These are phyloP conservation scores for Hybognathus amarus DNA, from an alignment of 2,797 vertebrate genomes.

Conservation along the genomic window DNA sequence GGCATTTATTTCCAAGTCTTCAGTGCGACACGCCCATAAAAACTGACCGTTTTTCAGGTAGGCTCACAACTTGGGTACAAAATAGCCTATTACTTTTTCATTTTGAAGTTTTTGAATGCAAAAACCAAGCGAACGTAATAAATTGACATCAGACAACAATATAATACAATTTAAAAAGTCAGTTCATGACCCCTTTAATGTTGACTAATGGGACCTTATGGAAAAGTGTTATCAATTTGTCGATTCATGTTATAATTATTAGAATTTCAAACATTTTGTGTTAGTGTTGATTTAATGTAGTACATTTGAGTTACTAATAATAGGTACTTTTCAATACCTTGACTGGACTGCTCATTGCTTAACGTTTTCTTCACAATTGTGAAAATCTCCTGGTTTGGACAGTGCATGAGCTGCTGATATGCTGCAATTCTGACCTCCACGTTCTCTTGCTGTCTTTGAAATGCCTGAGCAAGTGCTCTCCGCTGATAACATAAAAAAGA, in stretches of 20 bases:
- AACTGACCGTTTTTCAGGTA: too few relatives aligned
- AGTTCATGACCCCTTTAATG: too few relatives aligned
- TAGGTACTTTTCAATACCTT: slow-evolving; percentile 76
- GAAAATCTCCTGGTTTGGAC: slow-evolving; percentile 79
- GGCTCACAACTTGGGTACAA: too few relatives aligned
- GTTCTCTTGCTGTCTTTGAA: slow-evolving; percentile 78
- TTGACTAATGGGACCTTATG: background rate
- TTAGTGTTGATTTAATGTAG: background rate
- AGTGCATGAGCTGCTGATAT: slow-evolving; percentile 86
- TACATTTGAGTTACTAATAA: background rate
- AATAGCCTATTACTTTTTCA: too few relatives aligned
- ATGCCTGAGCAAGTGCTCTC: slow-evolving; percentile 77
- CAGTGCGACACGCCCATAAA: too few relatives aligned
- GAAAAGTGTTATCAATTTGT: background rate
- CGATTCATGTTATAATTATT: background rate
- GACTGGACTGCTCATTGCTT: slow-evolving; percentile 82
- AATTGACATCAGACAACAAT: too few relatives aligned
- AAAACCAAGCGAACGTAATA: too few relatives aligned
- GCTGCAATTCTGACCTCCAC: slow-evolving; percentile 86
- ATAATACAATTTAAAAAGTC: too few relatives aligned
- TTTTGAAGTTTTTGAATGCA: too few relatives aligned
- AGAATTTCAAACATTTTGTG: background rate
- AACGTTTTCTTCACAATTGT: slow-evolving; percentile 78
- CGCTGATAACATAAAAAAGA: slow-evolving; percentile 69
- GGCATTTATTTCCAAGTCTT: too few relatives aligned